Percentiles rank a stretch among this genome's conserved stretches.
phyloP scores from a whole-genome alignment of 2,888 invertebrate species.

The Pachliopta kotzebuea region DNA sequence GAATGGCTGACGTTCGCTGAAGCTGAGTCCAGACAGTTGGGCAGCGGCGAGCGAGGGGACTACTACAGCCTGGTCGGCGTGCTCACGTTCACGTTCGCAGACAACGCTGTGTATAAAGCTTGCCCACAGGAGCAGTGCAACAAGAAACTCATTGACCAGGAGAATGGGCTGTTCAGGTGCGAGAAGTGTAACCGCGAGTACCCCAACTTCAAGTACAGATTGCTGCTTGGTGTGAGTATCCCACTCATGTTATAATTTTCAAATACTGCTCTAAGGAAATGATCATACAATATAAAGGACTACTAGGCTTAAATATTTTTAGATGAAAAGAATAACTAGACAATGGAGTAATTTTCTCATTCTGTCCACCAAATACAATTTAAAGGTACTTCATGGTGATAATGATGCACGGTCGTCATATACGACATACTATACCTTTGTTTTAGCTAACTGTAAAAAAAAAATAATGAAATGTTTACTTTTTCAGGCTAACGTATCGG shows the following conservation, averaged over 20 bases:
- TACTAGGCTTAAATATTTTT: too few relatives aligned
- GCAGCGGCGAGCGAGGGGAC: constrained; percentile 88
- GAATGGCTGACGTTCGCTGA: constrained; percentile 90
- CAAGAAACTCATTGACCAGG: constrained; percentile 95
- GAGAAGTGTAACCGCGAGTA: constrained; percentile 95
- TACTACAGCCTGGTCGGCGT: constrained; percentile 90
- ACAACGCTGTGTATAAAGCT: constrained; percentile 94
- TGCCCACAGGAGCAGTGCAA: constrained; percentile 95
- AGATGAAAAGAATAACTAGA: too few relatives aligned
- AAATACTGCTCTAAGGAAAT: too few relatives aligned
- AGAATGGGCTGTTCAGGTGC: constrained; percentile 93
- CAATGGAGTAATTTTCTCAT: too few relatives aligned
- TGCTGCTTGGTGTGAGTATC: constrained; percentile 87
- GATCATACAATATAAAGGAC: too few relatives aligned
- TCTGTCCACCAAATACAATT: too few relatives aligned
- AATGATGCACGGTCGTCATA: too few relatives aligned
- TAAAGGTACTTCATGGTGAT: too few relatives aligned
- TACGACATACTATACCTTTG: too few relatives aligned
- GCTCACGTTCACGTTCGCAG: constrained; percentile 87
- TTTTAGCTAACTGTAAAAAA: too few relatives aligned
- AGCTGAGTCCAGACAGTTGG: constrained; percentile 85
- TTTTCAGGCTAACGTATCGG: constrained; percentile 89
- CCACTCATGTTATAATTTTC: too few relatives aligned
- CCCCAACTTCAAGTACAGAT: constrained; percentile 91
- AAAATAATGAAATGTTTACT: constrained; percentile 4